phyloP scores from a whole-genome alignment of 2,888 invertebrate genomes.

The Aelia acuminata region DNA sequence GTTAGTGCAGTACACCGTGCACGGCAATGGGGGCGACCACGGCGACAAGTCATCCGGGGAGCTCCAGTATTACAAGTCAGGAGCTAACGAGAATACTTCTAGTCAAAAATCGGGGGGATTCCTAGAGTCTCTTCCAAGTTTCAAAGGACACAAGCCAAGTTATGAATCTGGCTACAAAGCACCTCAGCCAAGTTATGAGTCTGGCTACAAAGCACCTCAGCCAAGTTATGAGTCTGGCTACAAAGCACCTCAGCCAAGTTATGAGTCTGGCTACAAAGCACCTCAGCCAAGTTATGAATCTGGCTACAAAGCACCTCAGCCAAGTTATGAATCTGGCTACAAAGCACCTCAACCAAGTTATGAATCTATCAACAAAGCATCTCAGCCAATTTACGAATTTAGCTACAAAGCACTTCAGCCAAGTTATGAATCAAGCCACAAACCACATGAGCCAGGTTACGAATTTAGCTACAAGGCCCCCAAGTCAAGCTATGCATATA shows the following conservation, averaged over 20 bases:
- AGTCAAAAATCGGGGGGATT: not conserved
- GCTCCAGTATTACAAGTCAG: constrained; percentile 6
- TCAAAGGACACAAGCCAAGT: constrained; percentile 2
- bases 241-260: not conserved
- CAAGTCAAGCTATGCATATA: not conserved
- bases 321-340: not conserved
- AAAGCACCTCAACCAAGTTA: not conserved
- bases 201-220: not conserved
- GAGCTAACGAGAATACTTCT: not conserved
- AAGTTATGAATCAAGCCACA: not conserved
- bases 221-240: not conserved
- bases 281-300: constrained; percentile 9
- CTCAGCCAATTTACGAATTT: not conserved
- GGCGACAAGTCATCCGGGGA: not conserved
- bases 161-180: not conserved
- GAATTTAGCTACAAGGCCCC: not conserved
- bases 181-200: not conserved
- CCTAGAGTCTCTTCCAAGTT: not conserved
- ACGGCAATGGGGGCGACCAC: constrained; percentile 78
- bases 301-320: not conserved
- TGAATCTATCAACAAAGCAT: not conserved
- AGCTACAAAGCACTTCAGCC: constrained; percentile 17
- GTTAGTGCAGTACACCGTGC: constrained; percentile 81
- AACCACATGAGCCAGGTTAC: not conserved
- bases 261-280: not conserved